phyloP scores from a whole-genome alignment of 1,140 invertebrate species.

The Drosophila gunungcola region DNA sequence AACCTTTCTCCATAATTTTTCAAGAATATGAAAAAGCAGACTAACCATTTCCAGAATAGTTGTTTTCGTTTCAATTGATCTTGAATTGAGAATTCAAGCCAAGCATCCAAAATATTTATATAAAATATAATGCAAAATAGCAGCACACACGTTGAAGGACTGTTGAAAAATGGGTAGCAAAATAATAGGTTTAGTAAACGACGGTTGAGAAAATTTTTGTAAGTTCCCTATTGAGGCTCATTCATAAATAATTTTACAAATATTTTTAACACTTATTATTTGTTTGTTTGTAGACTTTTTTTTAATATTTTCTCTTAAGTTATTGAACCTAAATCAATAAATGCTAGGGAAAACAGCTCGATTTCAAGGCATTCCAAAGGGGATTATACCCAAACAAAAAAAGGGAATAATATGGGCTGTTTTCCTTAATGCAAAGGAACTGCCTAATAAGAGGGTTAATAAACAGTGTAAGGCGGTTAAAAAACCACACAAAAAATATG shows the following conservation, averaged over 20 bases:
- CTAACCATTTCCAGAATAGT: slow-evolving; percentile 20
- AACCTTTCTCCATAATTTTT: slow-evolving; percentile 59
- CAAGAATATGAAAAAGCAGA: slow-evolving; percentile 4
- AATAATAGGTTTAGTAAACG: slow-evolving; percentile 76
- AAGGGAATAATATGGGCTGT: neutral
- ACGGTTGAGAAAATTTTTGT: slow-evolving; percentile 80
- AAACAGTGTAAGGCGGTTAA: slow-evolving; percentile 24
- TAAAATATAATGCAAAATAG: slow-evolving; percentile 18
- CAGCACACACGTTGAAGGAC: slow-evolving; percentile 15
- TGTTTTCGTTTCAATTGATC: slow-evolving; percentile 33
- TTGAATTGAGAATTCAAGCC: slow-evolving; percentile 31
- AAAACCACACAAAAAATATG: slow-evolving; percentile 1
- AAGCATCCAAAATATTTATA: slow-evolving; percentile 26
- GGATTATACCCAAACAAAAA: neutral
- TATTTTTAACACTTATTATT: slow-evolving; percentile 36
- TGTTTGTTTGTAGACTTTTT: slow-evolving; percentile 47
- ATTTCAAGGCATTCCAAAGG: slow-evolving; percentile 14
- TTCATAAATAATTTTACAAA: slow-evolving; percentile 42
- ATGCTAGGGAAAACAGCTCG: slow-evolving; percentile 1
- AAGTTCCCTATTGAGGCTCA: slow-evolving; percentile 85
- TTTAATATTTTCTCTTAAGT: slow-evolving; percentile 36
- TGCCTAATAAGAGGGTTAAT: slow-evolving; percentile 43
- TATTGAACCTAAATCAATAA: slow-evolving; percentile 21
- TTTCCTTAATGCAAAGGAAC: slow-evolving; percentile 21
- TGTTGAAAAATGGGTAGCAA: slow-evolving; percentile 59